Percentiles rank a stretch among this genome's conserved stretches.
phyloP scores from a whole-genome alignment of 2,888 invertebrate genomes.

The Hydroisotoma schaefferi region DNA sequence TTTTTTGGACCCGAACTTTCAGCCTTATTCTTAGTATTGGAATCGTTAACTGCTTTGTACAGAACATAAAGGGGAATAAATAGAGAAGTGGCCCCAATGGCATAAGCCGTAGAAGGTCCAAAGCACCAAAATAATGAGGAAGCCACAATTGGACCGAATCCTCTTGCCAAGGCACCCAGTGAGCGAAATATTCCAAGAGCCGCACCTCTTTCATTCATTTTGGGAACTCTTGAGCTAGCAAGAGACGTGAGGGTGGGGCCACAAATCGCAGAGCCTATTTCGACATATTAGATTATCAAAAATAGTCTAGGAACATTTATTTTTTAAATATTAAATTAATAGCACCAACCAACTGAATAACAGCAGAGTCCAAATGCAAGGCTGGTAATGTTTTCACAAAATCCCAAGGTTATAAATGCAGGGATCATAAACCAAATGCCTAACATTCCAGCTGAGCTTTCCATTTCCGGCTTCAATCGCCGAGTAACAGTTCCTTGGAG shows the following conservation, averaged over 20 bases:
- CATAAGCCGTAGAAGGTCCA: conserved; percentile 78
- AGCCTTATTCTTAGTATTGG: too few species aligned
- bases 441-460: conserved; percentile 57
- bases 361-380: conserved; percentile 75
- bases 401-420: conserved; percentile 57
- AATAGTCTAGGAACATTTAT: conserved; percentile 2
- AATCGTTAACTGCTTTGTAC: not conserved
- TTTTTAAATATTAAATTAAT: not conserved
- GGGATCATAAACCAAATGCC: conserved; percentile 58
- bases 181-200: conserved; percentile 92
- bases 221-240: conserved; percentile 73
- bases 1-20: too few species aligned
- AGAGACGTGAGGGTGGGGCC: conserved; percentile 93
- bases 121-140: conserved; percentile 88
- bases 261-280: conserved; percentile 65
- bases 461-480: conserved; percentile 62
- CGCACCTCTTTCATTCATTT: conserved; percentile 79
- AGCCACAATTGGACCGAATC: conserved; percentile 83
- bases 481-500: conserved; percentile 87
- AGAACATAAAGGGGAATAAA: conserved; percentile 61
- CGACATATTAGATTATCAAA: too few species aligned
- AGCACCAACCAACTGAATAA: conserved; percentile 41
- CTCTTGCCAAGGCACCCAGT: conserved; percentile 87
- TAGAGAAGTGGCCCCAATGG: conserved; percentile 71
- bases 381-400: conserved; percentile 55